Evolutionary conservation across 2,797 vertebrate species (phyloP).

Genomic region (Pempheris klunzingeri): DNA sequence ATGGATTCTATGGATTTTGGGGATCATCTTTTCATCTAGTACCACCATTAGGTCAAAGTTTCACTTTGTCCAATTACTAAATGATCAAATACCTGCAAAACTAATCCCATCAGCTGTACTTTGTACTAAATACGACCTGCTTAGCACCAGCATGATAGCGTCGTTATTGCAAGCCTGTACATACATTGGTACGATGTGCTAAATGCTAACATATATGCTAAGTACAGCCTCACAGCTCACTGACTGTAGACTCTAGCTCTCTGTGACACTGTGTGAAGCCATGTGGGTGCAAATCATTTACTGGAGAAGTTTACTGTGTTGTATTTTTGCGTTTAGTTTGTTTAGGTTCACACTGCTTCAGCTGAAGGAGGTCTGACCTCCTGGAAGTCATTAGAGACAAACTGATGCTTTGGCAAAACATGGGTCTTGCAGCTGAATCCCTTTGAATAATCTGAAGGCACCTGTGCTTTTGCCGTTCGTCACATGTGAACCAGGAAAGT

Average conservation of each 20-base stretch:
- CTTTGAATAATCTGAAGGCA: not conserved
- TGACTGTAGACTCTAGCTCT: not conserved
- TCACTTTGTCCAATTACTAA: not conserved
- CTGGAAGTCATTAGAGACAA: conserved; percentile 16
- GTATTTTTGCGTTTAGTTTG: conserved; percentile 23
- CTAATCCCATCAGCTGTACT: not conserved
- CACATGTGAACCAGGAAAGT: not conserved
- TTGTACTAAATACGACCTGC: not conserved
- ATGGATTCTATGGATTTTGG: no score
- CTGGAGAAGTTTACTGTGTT: conserved; percentile 14
- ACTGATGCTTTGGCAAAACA: not conserved
- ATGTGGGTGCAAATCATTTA: conserved; percentile 21
- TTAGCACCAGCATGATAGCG: not conserved
- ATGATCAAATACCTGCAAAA: not conserved
- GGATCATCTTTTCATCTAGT: not conserved
- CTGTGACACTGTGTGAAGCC: conserved; percentile 6
- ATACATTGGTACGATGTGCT: no score
- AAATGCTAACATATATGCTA: no score
- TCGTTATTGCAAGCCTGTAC: no score
- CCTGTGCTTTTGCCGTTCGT: not conserved
- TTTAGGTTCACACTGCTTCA: conserved; percentile 44
- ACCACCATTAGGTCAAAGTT: not conserved
- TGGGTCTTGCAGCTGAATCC: not conserved
- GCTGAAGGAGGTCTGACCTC: conserved; percentile 25
- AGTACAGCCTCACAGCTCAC: not conserved